Base-by-base conservation (phyloP, 2,113 vertebrate genomes). In the Passer montanus region DNA sequence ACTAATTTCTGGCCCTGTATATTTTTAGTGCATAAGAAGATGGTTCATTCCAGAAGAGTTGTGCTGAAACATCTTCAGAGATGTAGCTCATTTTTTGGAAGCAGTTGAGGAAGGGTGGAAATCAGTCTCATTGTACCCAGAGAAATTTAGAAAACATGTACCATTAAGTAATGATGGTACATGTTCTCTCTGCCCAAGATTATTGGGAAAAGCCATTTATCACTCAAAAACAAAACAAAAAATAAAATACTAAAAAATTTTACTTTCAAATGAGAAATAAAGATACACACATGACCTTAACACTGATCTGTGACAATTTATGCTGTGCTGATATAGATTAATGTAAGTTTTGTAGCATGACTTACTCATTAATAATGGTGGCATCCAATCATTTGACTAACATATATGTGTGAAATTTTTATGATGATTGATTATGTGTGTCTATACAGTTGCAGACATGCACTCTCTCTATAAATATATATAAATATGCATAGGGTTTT, bases 51-150 rank as follows among this genome's bases (percentile, higher is more conserved):
- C 24, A 64, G 24, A 56, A 63, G 24, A 72, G 16, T 15, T 59
- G 64, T 47, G 23, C 35, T 63, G 35, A 78, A 59, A 13, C 50
- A 59, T 66, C 21, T 53, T 81, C 47, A 75, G 68, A 75, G n/a
- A 24, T 1, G 4, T 7, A 26, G 5, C 11, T 62, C 0, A 0
- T 21, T 19, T 78, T 59, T 17, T 7, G 23, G 11, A 28, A 20
- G 16, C 27, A 44, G 7, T 6, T 67, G 39, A 68, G 62, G 15
- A 70, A 52, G 10, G 26, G 33, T 44, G 8, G 20, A 24, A 47
- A 31, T 55, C 16, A 2, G 18, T 56, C 15, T 72, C 12, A 5
- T 26, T 55, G 9, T 41, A 41, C 23, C 76, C 11, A 17, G 58
- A 28, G 44, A 35, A 82, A 69, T 69, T 68, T 60, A 53, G 23